Evolutionary conservation across 2,797 vertebrate species (phyloP), one percentile per base, ranked within the genome.

Genomic region (Emydoidea blandingii): DNA sequence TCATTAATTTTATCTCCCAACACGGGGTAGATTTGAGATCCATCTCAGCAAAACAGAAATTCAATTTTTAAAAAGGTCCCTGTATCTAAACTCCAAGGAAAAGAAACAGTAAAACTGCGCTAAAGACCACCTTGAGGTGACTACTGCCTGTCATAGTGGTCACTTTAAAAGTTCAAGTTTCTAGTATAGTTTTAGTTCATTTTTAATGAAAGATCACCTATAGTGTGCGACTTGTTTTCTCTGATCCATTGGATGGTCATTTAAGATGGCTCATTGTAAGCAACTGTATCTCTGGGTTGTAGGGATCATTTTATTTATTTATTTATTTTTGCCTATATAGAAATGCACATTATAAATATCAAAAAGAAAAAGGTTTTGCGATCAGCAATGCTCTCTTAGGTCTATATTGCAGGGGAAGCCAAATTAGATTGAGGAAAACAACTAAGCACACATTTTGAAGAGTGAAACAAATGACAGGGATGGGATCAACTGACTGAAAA

Each of bases 1-100:
- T 49, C 68, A 53, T 89, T 87, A 94, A 83, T 83, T 31, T 91
- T 74, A 49, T 92, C 79, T 91, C 92, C 85, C 72, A 85, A 81
- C 8, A 41, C 10, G 79, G 41, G 49, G 57, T 74, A 87, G 5
- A 34, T 88, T 74, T 78, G 41, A 53, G 91, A 92, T 86, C 18
- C 50, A 79, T 76, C 82, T 85, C 59, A 74, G 34, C 34, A 86
- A 31, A 83, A 80, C 44, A 85, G 68, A 89, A 91, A 89, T 50
- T 4, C 65, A 81, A 8, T 34, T 6, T 94, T 88, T 80, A 23
- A 72, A 85, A 76, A 83, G 31, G 15, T 52, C 86, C 84, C 21
- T 90, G 79, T 91, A 53, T 85, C 72, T 68, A 50, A 84, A 68
- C 49, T 89, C 85, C 82, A 79, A 91, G 56, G 49, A 68, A 92